Base-by-base conservation (phyloP, 2,888 invertebrate species). In the Tyria jacobaeae region DNA sequence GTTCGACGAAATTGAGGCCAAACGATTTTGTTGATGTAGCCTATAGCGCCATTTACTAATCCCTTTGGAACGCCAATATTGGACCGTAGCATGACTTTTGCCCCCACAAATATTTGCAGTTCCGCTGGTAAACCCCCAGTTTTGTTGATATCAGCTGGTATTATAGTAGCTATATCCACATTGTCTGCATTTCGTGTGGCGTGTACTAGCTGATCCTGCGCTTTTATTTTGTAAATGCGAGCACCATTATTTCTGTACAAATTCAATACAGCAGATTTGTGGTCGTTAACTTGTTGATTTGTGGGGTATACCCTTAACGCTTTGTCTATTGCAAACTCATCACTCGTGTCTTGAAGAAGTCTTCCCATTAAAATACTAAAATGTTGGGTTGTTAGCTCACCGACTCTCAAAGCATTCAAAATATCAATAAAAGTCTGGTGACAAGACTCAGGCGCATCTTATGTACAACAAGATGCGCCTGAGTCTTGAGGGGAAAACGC, bases 1-100 rank as follows among this genome's bases (percentile, higher is more conserved):
- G 14, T 67, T 50, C 72, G 51, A 5, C 70, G 66, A 49, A 77
- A 71, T 47, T 51, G n/a, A 37, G 76, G 74, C 72, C 66, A 68
- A 10, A 73, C 62, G 57, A 73, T 68, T 70, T 71, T 66, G 31
- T 55, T 64, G 44, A 71, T 69, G 35, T 60, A 44, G 9, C 73
- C 66, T 21, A 72, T 70, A 12, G 49, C 34, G n/a, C 64, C 70
- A 66, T 71, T 74, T 21, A 70, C 66, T 50, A 68, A 51, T 24
- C 70, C 67, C 58, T 69, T 68, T 12, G 64, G 60, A 17, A 71
- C 68, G 48, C 70, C 71, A 47, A 71, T 58, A 53, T 75, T 70
- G 17, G 58, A 68, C 39, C 68, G 58, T 15, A 74, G 55, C 71
- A 74, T 74, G 2, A 71, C 67, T 56, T 70, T 71, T 34, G 71